Conservation (phyloP, 2,797 vertebrate genomes). For the Enteromius treurensis region DNA sequence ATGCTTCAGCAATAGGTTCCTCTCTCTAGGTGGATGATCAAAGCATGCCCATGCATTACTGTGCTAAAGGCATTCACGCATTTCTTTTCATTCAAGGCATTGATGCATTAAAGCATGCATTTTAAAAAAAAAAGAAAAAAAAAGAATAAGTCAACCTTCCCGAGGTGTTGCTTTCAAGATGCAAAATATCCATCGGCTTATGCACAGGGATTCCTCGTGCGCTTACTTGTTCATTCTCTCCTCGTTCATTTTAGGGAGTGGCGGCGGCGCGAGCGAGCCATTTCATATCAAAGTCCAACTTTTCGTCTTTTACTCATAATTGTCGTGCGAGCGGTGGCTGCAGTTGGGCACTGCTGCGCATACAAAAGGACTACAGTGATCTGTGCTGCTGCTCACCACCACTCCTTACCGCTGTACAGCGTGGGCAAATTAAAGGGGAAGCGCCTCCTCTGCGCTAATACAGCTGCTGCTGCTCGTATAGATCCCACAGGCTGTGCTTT, state of each 20-base stretch:
- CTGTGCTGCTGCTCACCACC: slow-evolving; percentile 66
- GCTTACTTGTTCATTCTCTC: slow-evolving; percentile 62
- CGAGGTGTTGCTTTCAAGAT: slow-evolving; percentile 62
- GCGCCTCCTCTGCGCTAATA: slow-evolving; percentile 57
- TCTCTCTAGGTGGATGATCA: slow-evolving; percentile 44
- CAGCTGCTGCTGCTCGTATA: not conserved
- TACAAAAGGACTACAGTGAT: slow-evolving; percentile 78
- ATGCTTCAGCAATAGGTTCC: slow-evolving; percentile 52
- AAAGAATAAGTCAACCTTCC: slow-evolving; percentile 71
- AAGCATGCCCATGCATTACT: slow-evolving; percentile 56
- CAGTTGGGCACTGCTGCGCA: slow-evolving; percentile 89
- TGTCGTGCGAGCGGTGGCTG: slow-evolving; percentile 79
- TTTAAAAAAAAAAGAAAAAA: not conserved
- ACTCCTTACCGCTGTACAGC: slow-evolving; percentile 68
- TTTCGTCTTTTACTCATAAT: slow-evolving; percentile 71
- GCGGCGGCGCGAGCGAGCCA: slow-evolving; percentile 64
- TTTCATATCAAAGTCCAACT: slow-evolving; percentile 59
- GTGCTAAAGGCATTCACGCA: slow-evolving; percentile 46
- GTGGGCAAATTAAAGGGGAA: slow-evolving; percentile 82
- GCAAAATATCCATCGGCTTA: slow-evolving; percentile 65
- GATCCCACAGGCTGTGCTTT: not conserved
- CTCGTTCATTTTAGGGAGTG: slow-evolving; percentile 60
- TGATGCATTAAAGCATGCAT: slow-evolving; percentile 69
- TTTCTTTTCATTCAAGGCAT: slow-evolving; percentile 23
- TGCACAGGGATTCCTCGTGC: slow-evolving; percentile 62